phyloP scores from a whole-genome alignment of 2,888 invertebrate genomes.

The Lordiphosa andalusiaca region DNA sequence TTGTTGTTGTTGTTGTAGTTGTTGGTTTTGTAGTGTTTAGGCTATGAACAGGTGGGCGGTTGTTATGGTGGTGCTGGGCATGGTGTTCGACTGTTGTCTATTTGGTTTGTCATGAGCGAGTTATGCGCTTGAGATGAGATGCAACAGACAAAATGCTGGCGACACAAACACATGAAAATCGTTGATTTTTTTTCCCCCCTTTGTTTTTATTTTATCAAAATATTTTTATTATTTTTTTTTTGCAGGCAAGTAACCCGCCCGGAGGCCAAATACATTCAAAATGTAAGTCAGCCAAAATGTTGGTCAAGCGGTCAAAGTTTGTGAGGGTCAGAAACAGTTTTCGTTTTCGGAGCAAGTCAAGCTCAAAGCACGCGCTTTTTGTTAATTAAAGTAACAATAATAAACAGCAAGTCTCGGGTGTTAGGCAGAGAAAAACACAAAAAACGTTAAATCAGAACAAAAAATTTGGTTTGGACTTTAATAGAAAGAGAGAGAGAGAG shows the following conservation, averaged over 20 bases:
- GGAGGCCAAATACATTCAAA: conserved; percentile 13
- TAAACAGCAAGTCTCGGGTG: conserved; percentile 4
- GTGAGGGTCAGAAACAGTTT: conserved; percentile 26
- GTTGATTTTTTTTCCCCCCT: neutral
- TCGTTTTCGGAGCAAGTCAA: conserved; percentile 22
- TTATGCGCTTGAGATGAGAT: conserved; percentile 54
- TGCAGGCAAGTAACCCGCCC: conserved; percentile 17
- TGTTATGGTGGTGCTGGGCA: conserved; percentile 19
- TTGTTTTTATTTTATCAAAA: conserved; percentile 5
- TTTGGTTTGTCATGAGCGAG: conserved; percentile 37
- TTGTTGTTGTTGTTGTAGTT: conserved; percentile 11
- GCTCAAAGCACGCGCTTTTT: conserved; percentile 14
- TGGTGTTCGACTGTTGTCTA: conserved; percentile 41
- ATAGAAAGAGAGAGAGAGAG: conserved; percentile 30
- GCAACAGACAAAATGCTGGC: conserved; percentile 53
- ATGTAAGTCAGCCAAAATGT: conserved; percentile 42
- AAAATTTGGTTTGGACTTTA: conserved; percentile 10
- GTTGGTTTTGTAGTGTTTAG: conserved; percentile 14
- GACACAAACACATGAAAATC: conserved; percentile 40
- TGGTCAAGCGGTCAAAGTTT: conserved; percentile 33
- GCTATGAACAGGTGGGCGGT: conserved; percentile 18
- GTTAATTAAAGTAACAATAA: conserved; percentile 7
- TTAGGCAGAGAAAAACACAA: conserved; percentile 2
- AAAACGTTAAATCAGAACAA: conserved; percentile 24
- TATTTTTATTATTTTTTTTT: conserved; percentile 4